Evolutionary conservation across 2,113 vertebrate species (phyloP).

Genomic region (Atherinomorus stipes): DNA sequence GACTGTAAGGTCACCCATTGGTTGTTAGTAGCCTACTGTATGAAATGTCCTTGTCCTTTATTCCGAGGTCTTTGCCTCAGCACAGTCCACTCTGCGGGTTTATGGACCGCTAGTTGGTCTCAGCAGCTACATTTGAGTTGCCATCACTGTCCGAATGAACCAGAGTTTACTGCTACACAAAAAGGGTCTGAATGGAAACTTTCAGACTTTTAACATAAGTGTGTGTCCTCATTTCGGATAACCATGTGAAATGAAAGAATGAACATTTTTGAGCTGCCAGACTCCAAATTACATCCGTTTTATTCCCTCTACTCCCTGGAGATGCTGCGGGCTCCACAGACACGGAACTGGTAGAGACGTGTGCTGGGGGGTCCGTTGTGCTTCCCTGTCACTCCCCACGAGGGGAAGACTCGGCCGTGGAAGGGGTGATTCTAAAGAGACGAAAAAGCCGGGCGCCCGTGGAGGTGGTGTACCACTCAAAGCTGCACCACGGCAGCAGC

Average conservation of each 20-base stretch:
- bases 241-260: background rate
- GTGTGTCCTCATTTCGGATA: background rate
- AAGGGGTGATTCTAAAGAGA: conserved; percentile 68
- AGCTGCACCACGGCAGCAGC: conserved; percentile 9
- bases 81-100: too few species aligned
- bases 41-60: too few species aligned
- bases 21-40: too few species aligned
- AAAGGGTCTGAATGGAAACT: too few species aligned
- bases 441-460: conserved; percentile 29
- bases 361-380: conserved; percentile 62
- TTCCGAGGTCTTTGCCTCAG: too few species aligned
- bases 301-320: conserved; percentile 43
- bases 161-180: too few species aligned
- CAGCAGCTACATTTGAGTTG: too few species aligned
- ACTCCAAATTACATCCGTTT: background rate
- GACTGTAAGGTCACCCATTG: too few species aligned
- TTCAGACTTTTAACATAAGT: too few species aligned
- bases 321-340: conserved; percentile 25
- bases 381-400: conserved; percentile 60
- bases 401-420: conserved; percentile 37
- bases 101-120: too few species aligned
- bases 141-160: too few species aligned
- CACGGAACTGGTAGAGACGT: conserved; percentile 52
- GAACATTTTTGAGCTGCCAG: background rate
- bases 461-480: conserved; percentile 72